Evolutionary conservation across 2,113 vertebrate species (phyloP).

Genomic region (Cathartes aura): DNA sequence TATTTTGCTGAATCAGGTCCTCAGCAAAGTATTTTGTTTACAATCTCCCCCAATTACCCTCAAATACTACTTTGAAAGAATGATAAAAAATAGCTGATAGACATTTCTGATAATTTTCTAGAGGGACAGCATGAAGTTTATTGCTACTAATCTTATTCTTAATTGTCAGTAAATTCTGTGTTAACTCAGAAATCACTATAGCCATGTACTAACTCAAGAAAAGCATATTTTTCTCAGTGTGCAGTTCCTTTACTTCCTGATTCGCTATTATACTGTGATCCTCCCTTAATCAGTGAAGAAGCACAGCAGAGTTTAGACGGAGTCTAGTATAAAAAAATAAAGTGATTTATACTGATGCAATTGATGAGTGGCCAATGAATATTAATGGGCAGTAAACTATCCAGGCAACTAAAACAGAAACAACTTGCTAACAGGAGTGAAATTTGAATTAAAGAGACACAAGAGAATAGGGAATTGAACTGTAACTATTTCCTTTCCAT

Average conservation of each 20-base stretch:
- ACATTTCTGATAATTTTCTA: background rate
- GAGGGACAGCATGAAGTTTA: background rate
- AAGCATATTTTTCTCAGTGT: background rate
- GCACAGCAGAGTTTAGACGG: constrained; percentile 3
- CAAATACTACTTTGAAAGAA: background rate
- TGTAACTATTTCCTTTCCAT: background rate
- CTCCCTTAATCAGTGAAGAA: background rate
- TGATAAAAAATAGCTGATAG: background rate
- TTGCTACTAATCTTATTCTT: background rate
- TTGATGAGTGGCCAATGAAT: background rate
- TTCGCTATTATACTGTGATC: background rate
- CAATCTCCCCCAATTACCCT: background rate
- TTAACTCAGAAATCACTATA: background rate
- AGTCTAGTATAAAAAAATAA: background rate
- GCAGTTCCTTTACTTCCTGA: background rate
- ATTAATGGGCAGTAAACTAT: background rate
- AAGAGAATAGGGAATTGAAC: background rate
- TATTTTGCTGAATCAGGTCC: constrained; percentile 39
- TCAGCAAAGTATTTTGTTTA: background rate
- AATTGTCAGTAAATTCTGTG: background rate
- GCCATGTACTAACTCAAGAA: background rate
- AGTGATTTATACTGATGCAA: background rate
- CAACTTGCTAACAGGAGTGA: background rate
- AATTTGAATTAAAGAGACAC: background rate
- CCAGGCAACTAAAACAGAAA: constrained; percentile 1